Evolutionary conservation across 2,888 invertebrate species (phyloP).

Genomic region (Oasisia sp.): DNA sequence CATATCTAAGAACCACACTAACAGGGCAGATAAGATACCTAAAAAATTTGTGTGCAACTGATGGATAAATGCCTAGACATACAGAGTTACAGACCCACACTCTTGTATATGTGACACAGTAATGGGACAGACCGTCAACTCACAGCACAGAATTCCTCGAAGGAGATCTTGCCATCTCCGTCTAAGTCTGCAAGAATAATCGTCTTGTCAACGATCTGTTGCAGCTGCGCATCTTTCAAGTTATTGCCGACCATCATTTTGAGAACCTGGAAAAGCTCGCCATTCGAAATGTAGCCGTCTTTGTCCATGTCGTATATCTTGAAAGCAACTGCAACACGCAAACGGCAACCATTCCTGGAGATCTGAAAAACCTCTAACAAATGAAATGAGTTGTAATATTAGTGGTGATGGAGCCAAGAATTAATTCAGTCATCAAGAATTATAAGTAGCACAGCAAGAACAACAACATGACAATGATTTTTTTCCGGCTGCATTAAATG

Average conservation of each 20-base stretch:
- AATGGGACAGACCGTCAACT: constrained; percentile 57
- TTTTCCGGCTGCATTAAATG: not conserved
- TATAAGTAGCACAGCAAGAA: not conserved
- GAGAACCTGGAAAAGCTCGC: constrained; percentile 34
- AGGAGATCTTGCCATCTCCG: constrained; percentile 33
- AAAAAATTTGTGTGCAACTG: too few species aligned
- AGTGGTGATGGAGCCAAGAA: not conserved
- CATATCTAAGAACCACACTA: too few species aligned
- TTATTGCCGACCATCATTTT: constrained; percentile 45
- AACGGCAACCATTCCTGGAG: constrained; percentile 4
- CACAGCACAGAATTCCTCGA: constrained; percentile 41
- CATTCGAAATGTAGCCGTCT: constrained; percentile 36
- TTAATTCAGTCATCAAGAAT: not conserved
- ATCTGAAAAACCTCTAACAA: not conserved
- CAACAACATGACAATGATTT: too few species aligned
- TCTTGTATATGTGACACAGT: too few species aligned
- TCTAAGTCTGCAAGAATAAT: constrained; percentile 43
- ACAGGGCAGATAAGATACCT: too few species aligned
- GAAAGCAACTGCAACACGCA: constrained; percentile 32
- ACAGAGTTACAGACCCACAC: too few species aligned
- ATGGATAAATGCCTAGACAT: too few species aligned
- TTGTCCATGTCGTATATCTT: constrained; percentile 36
- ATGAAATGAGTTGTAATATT: not conserved
- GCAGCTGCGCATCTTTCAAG: constrained; percentile 43
- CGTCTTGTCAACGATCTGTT: constrained; percentile 44